A percentile compares a stretch with the other conserved stretches of the same genome.
These are phyloP conservation scores for Struthio camelus DNA, from an alignment of 2,113 vertebrate species.

Conservation along the genomic window DNA sequence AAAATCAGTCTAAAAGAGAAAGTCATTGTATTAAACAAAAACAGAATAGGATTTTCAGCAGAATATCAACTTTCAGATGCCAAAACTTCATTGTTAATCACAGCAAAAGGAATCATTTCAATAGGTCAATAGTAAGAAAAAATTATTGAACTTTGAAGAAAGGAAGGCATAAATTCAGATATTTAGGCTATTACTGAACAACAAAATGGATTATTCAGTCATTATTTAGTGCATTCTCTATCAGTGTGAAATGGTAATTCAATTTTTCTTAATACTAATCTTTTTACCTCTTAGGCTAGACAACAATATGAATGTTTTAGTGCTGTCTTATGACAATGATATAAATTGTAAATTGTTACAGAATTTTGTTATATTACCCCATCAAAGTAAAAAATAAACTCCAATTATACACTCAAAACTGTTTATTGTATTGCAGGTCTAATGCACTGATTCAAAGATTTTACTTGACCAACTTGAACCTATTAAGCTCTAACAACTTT, in stretches of 20 bases:
- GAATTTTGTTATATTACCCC: background rate
- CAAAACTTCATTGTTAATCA: background rate
- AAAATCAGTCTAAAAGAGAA: constrained; percentile 82
- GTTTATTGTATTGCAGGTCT: background rate
- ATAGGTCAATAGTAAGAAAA: background rate
- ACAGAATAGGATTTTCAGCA: background rate
- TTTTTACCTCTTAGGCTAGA: background rate
- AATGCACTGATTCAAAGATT: background rate
- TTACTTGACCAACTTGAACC: background rate
- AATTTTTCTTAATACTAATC: background rate
- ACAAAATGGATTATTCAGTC: background rate
- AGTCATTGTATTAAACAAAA: background rate
- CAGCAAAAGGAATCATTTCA: background rate
- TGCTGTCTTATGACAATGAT: background rate
- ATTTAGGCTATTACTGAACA: background rate
- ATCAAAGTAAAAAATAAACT: background rate
- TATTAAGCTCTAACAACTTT: background rate
- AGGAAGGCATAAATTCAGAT: background rate
- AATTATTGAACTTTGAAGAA: background rate
- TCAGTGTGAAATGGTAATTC: background rate
- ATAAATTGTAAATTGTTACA: background rate
- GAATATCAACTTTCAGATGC: background rate
- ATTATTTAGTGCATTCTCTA: background rate
- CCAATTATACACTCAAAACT: background rate
- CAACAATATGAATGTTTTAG: background rate